Conservation (phyloP, 2,797 vertebrate species). For the Pantherophis vulpinus region DNA sequence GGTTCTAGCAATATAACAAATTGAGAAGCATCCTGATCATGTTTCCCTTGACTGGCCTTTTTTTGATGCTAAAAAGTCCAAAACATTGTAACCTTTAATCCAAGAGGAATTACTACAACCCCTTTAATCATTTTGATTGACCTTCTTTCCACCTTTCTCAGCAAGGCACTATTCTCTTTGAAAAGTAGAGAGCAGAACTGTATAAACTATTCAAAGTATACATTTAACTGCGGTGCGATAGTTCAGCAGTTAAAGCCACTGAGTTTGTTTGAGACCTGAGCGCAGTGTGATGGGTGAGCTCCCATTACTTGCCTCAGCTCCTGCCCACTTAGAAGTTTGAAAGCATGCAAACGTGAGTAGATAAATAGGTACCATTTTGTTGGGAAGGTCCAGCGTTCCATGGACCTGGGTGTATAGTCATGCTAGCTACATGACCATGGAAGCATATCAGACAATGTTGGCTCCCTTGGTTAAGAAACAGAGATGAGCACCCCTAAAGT, state of each 20-base stretch:
- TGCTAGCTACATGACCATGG: not conserved
- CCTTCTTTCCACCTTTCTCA: not conserved
- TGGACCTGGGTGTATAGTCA: not conserved
- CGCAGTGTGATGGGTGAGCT: not conserved
- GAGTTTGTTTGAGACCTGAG: not conserved
- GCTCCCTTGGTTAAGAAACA: not conserved
- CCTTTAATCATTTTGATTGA: not conserved
- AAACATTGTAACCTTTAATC: not conserved
- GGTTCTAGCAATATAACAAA: not conserved
- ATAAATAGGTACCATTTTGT: not conserved
- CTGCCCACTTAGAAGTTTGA: not conserved
- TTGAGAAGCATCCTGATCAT: not conserved
- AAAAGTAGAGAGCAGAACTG: not conserved
- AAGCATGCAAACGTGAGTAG: not conserved
- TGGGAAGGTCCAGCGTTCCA: not conserved
- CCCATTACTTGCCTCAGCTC: not conserved
- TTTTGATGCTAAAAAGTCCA: not conserved
- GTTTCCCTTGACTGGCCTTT: not conserved
- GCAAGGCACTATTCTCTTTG: not conserved
- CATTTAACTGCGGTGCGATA: not conserved
- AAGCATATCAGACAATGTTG: not conserved
- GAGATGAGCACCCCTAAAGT: not conserved
- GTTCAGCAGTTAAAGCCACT: not conserved
- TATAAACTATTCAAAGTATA: not conserved
- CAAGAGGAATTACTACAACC: not conserved